Conservation (phyloP, 2,888 invertebrate species). For the Zeuzera pyrina region DNA sequence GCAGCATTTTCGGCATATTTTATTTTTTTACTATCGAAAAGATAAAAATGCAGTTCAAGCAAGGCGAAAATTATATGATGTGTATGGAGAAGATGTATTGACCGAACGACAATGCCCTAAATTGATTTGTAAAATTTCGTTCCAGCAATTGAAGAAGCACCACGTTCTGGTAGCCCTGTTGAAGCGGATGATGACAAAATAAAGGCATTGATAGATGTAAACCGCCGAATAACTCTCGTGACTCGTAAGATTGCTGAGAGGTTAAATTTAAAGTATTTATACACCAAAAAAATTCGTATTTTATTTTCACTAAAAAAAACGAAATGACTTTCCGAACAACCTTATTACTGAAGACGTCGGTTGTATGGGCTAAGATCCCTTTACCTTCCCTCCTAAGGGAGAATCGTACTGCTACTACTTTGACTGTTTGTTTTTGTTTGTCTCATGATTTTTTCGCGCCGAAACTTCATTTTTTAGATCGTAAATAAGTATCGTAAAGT, state of each 20-base stretch:
- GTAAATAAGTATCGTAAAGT: too few species aligned
- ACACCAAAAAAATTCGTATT: conserved; percentile 14
- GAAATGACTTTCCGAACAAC: conserved; percentile 12
- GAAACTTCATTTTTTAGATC: too few species aligned
- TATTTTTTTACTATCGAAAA: conserved; percentile 16
- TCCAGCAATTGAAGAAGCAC: conserved; percentile 18
- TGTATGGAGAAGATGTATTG: conserved; percentile 7
- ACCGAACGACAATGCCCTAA: conserved; percentile 17
- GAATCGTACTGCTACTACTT: too few species aligned
- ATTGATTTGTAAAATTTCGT: conserved; percentile 21
- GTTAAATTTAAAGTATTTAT: conserved; percentile 18
- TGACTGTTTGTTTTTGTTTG: too few species aligned
- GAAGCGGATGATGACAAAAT: conserved; percentile 14
- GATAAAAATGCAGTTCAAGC: too few species aligned
- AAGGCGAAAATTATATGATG: conserved; percentile 3
- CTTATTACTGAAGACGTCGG: too few species aligned
- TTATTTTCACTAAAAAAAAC: conserved; percentile 14
- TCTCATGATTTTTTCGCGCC: too few species aligned
- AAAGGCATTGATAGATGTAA: too few species aligned
- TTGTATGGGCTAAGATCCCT: too few species aligned
- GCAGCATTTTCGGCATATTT: conserved; percentile 13
- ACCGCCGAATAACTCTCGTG: conserved; percentile 17
- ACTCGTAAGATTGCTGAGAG: conserved; percentile 17
- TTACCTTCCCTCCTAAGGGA: too few species aligned
- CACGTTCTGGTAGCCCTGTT: conserved; percentile 14